Conservation (phyloP, 2,113 vertebrate species). For the Eudyptes chrysolophus region DNA sequence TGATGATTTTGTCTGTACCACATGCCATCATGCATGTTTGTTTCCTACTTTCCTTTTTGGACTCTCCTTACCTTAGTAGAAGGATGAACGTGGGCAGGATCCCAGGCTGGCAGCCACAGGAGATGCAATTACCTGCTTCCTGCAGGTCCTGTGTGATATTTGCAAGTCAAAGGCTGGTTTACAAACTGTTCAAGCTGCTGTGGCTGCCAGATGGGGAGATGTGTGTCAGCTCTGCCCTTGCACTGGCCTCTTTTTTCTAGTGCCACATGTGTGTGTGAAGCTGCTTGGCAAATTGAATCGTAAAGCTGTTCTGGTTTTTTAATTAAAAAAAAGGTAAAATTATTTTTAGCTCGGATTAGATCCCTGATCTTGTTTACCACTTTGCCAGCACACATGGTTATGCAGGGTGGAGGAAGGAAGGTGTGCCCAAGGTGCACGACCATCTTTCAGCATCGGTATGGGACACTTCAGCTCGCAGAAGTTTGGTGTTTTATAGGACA, state of each 20-base stretch:
- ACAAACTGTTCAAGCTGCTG: neutral
- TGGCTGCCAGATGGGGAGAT: neutral
- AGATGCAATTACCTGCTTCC: neutral
- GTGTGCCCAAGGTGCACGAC: neutral
- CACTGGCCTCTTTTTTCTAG: neutral
- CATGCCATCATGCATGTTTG: fast-evolving
- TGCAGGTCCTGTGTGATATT: neutral
- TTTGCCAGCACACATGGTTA: neutral
- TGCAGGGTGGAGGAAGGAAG: neutral
- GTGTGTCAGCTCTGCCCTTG: neutral
- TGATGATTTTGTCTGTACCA: neutral
- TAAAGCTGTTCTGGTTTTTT: neutral
- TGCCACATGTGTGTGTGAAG: fast-evolving
- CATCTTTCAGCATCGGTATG: fast-evolving
- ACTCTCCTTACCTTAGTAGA: neutral
- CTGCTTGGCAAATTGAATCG: fast-evolving
- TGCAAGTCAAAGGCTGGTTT: neutral
- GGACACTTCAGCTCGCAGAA: fast-evolving
- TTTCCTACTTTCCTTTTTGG: too few relatives aligned
- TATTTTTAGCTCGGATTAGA: neutral
- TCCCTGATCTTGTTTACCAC: neutral
- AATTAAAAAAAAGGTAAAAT: neutral
- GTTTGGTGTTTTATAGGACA: fast-evolving
- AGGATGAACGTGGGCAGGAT: neutral
- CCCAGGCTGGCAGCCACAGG: neutral